These are phyloP conservation scores for Hydra vulgaris DNA, from an alignment of 30 jellyfish, hydroid and myxozoan species.

Conservation along the genomic window DNA sequence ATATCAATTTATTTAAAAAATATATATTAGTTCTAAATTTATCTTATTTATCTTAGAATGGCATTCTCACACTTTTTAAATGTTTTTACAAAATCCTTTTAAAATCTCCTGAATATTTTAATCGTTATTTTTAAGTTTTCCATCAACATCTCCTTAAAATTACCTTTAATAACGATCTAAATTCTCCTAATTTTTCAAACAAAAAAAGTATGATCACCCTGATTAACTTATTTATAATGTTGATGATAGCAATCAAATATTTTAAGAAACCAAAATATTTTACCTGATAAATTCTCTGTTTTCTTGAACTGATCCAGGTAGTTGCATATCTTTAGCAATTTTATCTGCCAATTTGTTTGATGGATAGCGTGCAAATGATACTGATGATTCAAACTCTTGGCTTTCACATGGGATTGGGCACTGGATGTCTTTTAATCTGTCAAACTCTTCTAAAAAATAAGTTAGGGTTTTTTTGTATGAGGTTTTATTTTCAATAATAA, in stretches of 20 bases:
- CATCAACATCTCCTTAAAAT: background rate
- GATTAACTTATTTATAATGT: background rate
- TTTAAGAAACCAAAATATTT: background rate
- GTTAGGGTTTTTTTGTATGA: background rate
- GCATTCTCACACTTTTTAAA: no score
- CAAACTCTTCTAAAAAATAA: conserved; percentile 4
- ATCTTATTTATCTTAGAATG: no score
- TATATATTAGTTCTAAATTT: no score
- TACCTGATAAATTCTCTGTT: conserved; percentile 66
- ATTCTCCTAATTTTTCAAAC: background rate
- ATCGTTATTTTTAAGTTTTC: no score
- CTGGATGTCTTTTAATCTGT: conserved; percentile 17
- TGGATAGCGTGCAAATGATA: conserved; percentile 75
- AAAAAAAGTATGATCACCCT: background rate
- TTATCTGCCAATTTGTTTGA: conserved; percentile 35
- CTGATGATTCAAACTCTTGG: conserved; percentile 35
- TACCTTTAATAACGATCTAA: background rate
- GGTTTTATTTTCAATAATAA: no score
- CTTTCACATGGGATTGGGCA: conserved; percentile 82
- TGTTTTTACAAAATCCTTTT: no score
- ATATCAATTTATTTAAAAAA: no score
- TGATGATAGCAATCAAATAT: no score
- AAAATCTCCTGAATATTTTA: no score
- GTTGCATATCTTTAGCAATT: conserved; percentile 27
- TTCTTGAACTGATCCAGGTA: conserved; percentile 50